phyloP scores from a whole-genome alignment of 2,888 invertebrate genomes.

The Sisyra nigra region DNA sequence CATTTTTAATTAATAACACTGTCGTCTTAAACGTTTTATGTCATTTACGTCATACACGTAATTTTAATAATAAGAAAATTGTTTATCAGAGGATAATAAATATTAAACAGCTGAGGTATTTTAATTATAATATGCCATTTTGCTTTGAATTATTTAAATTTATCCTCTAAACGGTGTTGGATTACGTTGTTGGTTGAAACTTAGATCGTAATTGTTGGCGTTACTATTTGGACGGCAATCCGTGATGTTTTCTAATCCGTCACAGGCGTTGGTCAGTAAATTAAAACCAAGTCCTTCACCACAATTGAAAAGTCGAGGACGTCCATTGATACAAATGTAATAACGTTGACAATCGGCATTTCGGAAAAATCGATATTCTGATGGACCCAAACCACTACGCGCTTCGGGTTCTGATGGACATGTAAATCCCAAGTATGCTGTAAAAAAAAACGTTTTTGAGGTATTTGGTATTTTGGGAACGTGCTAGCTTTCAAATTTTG shows the following conservation, averaged over 20 bases:
- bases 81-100: too few species aligned
- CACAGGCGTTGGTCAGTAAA: slow-evolving; percentile 51
- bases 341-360: slow-evolving; percentile 58
- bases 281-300: slow-evolving; percentile 66
- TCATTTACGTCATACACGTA: too few species aligned
- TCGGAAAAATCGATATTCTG: slow-evolving; percentile 34
- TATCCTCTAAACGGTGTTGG: neutral
- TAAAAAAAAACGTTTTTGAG: slow-evolving; percentile 21
- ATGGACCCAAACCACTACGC: slow-evolving; percentile 25
- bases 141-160: neutral
- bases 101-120: too few species aligned
- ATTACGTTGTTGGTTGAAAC: neutral
- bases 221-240: slow-evolving; percentile 33
- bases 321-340: slow-evolving; percentile 58
- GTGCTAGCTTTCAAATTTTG: neutral
- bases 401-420: slow-evolving; percentile 49
- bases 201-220: too few species aligned
- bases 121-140: too few species aligned
- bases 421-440: slow-evolving; percentile 61
- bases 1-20: too few species aligned
- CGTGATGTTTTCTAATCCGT: slow-evolving; percentile 60
- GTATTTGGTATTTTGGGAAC: too few species aligned
- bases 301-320: slow-evolving; percentile 60
- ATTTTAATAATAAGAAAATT: too few species aligned
- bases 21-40: too few species aligned